phyloP scores from a whole-genome alignment of 2,888 invertebrate species.

The Synanthedon myopaeformis region DNA sequence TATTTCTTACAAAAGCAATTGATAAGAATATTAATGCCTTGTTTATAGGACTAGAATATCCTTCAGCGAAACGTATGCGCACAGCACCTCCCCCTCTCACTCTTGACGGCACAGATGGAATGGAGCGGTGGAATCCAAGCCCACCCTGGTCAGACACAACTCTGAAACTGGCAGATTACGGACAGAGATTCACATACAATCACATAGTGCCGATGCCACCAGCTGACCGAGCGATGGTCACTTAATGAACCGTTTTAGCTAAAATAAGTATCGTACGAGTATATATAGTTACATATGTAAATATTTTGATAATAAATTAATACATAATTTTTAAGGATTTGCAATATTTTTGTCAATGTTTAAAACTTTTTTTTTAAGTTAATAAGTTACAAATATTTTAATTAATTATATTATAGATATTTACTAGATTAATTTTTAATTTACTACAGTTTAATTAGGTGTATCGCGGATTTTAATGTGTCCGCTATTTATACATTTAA shows the following conservation, averaged over 20 bases:
- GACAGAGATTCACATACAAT: conserved; percentile 82
- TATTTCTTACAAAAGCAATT: too few species aligned
- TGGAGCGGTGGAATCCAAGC: conserved; percentile 88
- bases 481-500: too few species aligned
- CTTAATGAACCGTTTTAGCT: conserved; percentile 20
- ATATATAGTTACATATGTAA: not conserved
- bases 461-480: too few species aligned
- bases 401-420: too few species aligned
- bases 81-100: conserved; percentile 32
- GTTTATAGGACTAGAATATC: conserved; percentile 46
- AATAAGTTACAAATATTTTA: too few species aligned
- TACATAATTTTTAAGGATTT: not conserved
- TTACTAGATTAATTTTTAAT: too few species aligned
- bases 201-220: conserved; percentile 78
- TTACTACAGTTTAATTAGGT: too few species aligned
- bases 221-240: conserved; percentile 71
- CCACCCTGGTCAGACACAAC: conserved; percentile 89
- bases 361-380: too few species aligned
- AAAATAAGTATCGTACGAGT: not conserved
- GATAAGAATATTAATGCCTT: too few species aligned
- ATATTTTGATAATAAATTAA: not conserved
- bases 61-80: conserved; percentile 50
- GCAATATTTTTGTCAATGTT: not conserved
- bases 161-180: conserved; percentile 82
- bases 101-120: conserved; percentile 74